Base-by-base conservation (phyloP, 1,140 invertebrate genomes). In the Trichonephila clavipes region DNA sequence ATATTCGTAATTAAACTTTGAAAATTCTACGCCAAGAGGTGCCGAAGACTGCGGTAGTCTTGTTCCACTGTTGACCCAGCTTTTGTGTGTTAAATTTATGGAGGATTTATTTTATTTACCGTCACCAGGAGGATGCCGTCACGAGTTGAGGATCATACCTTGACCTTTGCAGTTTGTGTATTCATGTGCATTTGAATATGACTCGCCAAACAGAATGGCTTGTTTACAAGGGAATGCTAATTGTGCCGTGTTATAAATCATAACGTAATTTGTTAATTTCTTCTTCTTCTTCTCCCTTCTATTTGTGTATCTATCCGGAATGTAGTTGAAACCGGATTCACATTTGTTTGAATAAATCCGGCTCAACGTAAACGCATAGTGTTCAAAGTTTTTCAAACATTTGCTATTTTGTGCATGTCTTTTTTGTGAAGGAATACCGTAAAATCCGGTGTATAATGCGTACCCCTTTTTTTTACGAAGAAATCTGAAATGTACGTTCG, bases 61-160 rank as follows among this genome's bases (percentile, higher is more conserved):
- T 34, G 18, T 77, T 77, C 69, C 24, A 34, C 69, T 34, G 69
- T 77, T 77, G 69, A 77, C 69, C 69, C 69, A 77, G 28, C 69
- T 77, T 77, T 77, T 77, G 69, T 77, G 24, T 28, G 14, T 28
- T 77, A 77, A 77, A 34, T 34, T 34, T 28, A 18, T 18, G 69
- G 18, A 28, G 69, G 69, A 34, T 77, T 77, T 34, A 7, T 77
- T 77, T 77, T 77, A 77, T 77, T 77, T 77, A 28, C 28, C 28
- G 16, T 77, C 69, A 3, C 18, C 2, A 12, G 34, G 34, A 14
- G 69, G 12, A 77, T 34, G 64, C 69, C 34, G 6, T 34, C 69
- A 72, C 69, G n/a, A 69, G n/a, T 62, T 19, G 5, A 24, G 19
- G 14, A 34, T 40, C 69, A 34, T 77, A 10, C 28, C 28, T 18